A percentile compares a stretch with the other conserved stretches of the same genome.
Evolutionary conservation across 2,888 invertebrate genomes (phyloP).

Genomic region (Parnassius mnemosyne): DNA sequence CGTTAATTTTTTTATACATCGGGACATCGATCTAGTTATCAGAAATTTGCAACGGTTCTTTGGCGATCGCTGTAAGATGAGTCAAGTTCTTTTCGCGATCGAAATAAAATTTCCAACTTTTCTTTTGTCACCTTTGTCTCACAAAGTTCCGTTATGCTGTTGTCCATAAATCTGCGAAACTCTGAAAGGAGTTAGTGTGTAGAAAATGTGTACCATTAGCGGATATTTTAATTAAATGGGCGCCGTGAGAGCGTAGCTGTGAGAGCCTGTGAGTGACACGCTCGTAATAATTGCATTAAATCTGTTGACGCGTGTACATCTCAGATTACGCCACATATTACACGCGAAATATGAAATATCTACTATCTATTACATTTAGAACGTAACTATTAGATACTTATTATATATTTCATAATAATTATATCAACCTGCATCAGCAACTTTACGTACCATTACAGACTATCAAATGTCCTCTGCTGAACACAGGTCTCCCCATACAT

Average conservation of each 20-base stretch:
- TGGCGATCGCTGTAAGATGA: background rate
- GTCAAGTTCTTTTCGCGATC: slow-evolving; percentile 9
- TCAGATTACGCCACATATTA: slow-evolving; percentile 7
- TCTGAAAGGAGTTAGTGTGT: background rate
- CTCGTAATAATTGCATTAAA: slow-evolving; percentile 12
- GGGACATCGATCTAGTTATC: slow-evolving; percentile 11
- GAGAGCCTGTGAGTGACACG: slow-evolving; percentile 2
- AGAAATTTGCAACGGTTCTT: slow-evolving; percentile 18
- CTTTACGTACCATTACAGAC: too few species aligned
- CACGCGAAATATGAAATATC: slow-evolving; percentile 3
- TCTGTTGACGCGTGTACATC: slow-evolving; percentile 15
- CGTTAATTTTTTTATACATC: slow-evolving; percentile 8
- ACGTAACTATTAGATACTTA: too few species aligned
- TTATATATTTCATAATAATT: too few species aligned
- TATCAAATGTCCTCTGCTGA: too few species aligned
- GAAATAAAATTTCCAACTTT: background rate
- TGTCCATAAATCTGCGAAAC: background rate
- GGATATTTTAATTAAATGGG: slow-evolving; percentile 9
- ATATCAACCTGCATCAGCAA: too few species aligned
- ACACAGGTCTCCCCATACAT: too few species aligned
- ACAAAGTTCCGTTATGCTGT: background rate
- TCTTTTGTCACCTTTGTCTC: background rate
- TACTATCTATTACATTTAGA: background rate
- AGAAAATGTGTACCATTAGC: background rate
- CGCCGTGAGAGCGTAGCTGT: background rate